Evolutionary conservation across 1,140 invertebrate genomes (phyloP), one percentile per base, ranked within the genome.

Genomic region (Diorhabda sublineata): DNA sequence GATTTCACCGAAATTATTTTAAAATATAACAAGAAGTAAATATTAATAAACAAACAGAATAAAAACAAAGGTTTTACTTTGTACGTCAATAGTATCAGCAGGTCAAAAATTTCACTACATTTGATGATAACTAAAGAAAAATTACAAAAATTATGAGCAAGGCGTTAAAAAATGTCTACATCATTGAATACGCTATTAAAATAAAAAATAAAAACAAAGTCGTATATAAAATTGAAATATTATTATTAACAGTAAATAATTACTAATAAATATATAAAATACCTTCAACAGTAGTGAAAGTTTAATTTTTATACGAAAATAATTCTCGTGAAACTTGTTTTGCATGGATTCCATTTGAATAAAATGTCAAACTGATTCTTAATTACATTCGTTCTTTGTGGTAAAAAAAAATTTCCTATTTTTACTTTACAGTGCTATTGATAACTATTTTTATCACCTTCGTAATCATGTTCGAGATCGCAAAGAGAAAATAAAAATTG

Each of bases 401-500:
- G 6, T 52, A 52, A n/a, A 2, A 8, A 8, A 52, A 52, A 26
- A 0, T 26, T 26, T 52, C 4, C n/a, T 4, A 52, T 52, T 2
- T 6, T 52, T 52, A 4, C 47, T 52, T 52, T 52, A 52, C 6
- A 52, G n/a, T 52, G 6, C 6, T 52, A 52, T 3, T 8, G 0
- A 52, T n/a, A 52, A 2, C 2, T n/a, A 52, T 26, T 26, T 26
- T 26, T 26, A 26, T 26, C 26, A 26, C 26, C 26, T 26, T 26
- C 26, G 26, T 26, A 52, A 52, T 8, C n/a, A 52, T 8, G 47
- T 61, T 61, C 11, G 8, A 26, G 42, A 66, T 59, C 44, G 64
- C 56, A 62, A 68, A 9, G 3, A 59, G 5, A 61, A 58, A 58
- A 57, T 11, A 63, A 45, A 58, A 45, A 56, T 41, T 9, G 42